A percentile compares a stretch with the other conserved stretches of the same genome.
Evolutionary conservation across 2,113 vertebrate species (phyloP).

Genomic region (Apus apus): DNA sequence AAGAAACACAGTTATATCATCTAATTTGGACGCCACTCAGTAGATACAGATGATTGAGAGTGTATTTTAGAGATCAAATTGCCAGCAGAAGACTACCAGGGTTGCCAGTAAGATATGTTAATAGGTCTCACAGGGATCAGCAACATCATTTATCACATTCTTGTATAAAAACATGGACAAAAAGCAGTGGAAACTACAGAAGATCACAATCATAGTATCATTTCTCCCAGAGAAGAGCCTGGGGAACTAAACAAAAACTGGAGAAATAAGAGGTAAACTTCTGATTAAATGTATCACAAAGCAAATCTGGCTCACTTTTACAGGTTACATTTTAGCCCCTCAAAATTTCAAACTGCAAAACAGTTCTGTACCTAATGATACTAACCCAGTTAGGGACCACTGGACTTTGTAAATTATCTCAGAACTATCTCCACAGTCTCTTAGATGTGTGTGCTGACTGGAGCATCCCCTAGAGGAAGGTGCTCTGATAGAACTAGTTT

Average conservation of each 20-base stretch:
- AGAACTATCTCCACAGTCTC: background rate
- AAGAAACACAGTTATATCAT: background rate
- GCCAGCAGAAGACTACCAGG: background rate
- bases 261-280: background rate
- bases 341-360: background rate
- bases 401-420: background rate
- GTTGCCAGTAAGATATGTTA: background rate
- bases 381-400: background rate
- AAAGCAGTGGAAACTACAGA: background rate
- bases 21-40: background rate
- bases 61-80: background rate
- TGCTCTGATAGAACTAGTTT: background rate
- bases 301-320: background rate
- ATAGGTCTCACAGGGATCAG: background rate
- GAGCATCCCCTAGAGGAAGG: background rate
- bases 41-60: background rate
- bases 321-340: background rate
- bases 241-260: background rate
- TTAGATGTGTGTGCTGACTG: background rate
- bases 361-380: background rate
- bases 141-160: background rate
- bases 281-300: background rate
- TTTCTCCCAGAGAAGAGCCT: background rate
- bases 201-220: background rate
- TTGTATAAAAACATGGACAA: background rate